Evolutionary conservation across 1,140 invertebrate genomes (phyloP).

Genomic region (Achroia grisella): DNA sequence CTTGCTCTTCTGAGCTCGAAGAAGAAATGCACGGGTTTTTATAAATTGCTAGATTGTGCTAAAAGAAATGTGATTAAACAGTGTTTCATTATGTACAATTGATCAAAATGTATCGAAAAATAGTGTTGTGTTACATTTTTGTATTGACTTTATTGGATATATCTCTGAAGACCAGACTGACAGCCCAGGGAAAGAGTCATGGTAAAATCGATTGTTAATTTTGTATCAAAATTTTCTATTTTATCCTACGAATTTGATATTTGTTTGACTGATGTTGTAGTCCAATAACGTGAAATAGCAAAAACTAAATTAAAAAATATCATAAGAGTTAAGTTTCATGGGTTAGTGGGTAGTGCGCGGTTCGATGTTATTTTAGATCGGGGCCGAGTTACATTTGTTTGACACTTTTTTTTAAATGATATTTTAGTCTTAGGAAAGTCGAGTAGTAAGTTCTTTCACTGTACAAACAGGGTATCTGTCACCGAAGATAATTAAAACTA

Average conservation of each 20-base stretch:
- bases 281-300: no score
- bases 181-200: slow-evolving; percentile 65
- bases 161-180: slow-evolving; percentile 57
- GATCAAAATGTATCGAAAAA: slow-evolving; percentile 55
- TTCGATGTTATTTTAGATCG: slow-evolving; percentile 49
- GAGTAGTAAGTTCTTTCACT: neutral
- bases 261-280: no score
- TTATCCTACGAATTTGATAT: no score
- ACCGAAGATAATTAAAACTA: no score
- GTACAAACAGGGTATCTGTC: no score
- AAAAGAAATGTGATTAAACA: slow-evolving; percentile 56
- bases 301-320: no score
- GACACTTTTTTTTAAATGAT: slow-evolving; percentile 33
- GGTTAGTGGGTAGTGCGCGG: slow-evolving; percentile 15
- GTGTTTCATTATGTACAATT: slow-evolving; percentile 28
- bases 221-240: neutral
- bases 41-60: slow-evolving; percentile 29
- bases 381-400: slow-evolving; percentile 31
- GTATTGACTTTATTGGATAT: slow-evolving; percentile 61
- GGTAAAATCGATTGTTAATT: slow-evolving; percentile 60
- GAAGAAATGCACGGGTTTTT: slow-evolving; percentile 24
- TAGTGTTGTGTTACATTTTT: slow-evolving; percentile 62
- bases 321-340: slow-evolving; percentile 9
- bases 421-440: slow-evolving; percentile 19
- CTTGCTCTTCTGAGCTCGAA: slow-evolving; percentile 44